Evolutionary conservation across 2,888 invertebrate species (phyloP).

Genomic region (Pristionchus mayeri): DNA sequence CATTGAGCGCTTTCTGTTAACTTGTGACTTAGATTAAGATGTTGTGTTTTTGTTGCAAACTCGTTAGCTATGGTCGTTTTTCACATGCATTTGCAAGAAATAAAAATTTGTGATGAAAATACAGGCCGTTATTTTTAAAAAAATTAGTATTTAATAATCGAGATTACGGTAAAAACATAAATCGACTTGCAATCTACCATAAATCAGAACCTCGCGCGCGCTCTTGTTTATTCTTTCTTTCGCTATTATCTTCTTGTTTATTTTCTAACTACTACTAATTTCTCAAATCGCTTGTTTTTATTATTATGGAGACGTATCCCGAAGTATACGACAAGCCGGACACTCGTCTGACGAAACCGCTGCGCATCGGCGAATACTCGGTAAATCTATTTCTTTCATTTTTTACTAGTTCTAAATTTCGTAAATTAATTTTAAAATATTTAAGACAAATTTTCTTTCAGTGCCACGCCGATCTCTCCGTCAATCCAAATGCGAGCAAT

Average conservation of each 20-base stretch:
- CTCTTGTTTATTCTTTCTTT: too few species aligned
- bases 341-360: background rate
- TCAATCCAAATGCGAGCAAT: background rate
- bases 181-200: too few species aligned
- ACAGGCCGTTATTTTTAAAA: too few species aligned
- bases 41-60: background rate
- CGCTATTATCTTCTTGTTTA: too few species aligned
- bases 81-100: slow-evolving; percentile 1
- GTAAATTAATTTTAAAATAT: background rate
- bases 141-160: too few species aligned
- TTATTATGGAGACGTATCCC: background rate
- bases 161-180: too few species aligned
- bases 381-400: background rate
- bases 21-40: background rate
- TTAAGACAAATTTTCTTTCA: background rate
- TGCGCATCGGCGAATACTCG: background rate
- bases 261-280: too few species aligned
- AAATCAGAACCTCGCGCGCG: too few species aligned
- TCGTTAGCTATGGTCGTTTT: background rate
- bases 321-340: background rate
- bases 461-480: background rate
- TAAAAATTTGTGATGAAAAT: background rate
- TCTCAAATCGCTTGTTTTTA: too few species aligned
- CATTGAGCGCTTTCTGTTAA: background rate
- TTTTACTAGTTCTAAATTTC: background rate